Evolutionary conservation across 2,113 vertebrate genomes (phyloP).

Genomic region (Rhombomys opimus): DNA sequence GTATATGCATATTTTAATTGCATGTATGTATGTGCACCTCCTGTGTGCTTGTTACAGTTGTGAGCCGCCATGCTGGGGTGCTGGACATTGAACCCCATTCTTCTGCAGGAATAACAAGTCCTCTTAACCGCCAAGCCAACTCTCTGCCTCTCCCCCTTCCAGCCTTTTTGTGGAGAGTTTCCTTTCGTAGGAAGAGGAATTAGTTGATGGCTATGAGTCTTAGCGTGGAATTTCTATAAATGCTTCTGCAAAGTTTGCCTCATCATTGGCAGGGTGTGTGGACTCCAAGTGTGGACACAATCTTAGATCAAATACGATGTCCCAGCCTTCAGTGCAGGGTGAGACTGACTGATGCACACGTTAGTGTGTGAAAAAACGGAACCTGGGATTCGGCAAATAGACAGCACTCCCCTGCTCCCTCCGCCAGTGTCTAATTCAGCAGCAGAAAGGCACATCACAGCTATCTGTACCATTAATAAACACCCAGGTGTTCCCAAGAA

Average conservation of each 20-base stretch:
- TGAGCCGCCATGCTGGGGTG: background rate
- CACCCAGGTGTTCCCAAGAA: background rate
- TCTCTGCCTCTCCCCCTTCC: background rate
- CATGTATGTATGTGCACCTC: background rate
- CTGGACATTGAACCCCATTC: background rate
- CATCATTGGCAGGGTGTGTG: background rate
- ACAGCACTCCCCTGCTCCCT: background rate
- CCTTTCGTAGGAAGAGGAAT: background rate
- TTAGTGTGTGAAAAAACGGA: background rate
- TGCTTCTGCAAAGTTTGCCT: background rate
- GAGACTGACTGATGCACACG: background rate
- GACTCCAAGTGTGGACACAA: background rate
- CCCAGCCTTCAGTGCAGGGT: background rate
- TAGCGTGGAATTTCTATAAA: background rate
- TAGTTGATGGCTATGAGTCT: background rate
- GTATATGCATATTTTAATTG: background rate
- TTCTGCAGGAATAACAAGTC: background rate
- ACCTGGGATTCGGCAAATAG: background rate
- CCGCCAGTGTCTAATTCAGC: background rate
- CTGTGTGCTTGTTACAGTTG: background rate
- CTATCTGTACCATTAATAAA: background rate
- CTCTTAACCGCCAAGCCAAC: background rate
- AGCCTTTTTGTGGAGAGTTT: background rate
- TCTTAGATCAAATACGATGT: background rate
- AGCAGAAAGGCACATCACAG: background rate